phyloP scores from a whole-genome alignment of 35 echinoderm and acorn worm species.

The Chiridota heheva region DNA sequence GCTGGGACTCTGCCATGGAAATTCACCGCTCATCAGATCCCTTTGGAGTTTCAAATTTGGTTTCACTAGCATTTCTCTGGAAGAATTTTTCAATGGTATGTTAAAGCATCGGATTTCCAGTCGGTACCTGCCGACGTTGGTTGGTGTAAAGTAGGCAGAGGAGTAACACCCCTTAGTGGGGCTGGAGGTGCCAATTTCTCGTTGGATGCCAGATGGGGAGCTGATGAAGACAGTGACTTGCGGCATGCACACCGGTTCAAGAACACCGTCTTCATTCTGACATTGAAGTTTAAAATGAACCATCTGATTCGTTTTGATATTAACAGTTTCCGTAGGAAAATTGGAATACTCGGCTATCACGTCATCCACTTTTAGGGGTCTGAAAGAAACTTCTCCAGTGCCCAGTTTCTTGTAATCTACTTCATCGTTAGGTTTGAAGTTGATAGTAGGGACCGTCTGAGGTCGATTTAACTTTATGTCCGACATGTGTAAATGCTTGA shows the following conservation, averaged over 20 bases:
- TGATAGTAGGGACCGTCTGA: constrained; percentile 16
- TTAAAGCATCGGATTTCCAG: constrained; percentile 42
- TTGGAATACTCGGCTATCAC: constrained; percentile 20
- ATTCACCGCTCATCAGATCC: constrained; percentile 9
- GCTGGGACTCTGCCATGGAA: constrained; percentile 44
- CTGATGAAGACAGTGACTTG: constrained; percentile 31
- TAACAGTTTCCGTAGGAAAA: neutral
- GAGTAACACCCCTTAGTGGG: constrained; percentile 28
- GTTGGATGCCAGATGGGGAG: constrained; percentile 19
- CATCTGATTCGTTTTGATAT: constrained; percentile 35
- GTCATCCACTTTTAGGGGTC: constrained; percentile 12
- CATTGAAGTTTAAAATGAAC: constrained; percentile 21
- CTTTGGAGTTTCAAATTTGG: neutral
- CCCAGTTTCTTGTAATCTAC: constrained; percentile 16
- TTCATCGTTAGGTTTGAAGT: constrained; percentile 25
- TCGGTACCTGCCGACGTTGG: constrained; percentile 31
- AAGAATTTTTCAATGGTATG: constrained; percentile 26
- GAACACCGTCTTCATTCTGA: neutral
- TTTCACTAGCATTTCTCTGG: constrained; percentile 32
- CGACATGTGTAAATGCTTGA: constrained; percentile 6
- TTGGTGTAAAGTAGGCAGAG: constrained; percentile 31
- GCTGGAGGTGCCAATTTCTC: constrained; percentile 34
- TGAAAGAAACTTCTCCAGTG: constrained; percentile 11
- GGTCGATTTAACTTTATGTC: neutral
- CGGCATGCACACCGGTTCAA: constrained; percentile 7